Percentiles rank a stretch among this genome's conserved stretches.
Conservation (phyloP, 1,140 invertebrate genomes). For the Coenobita brevimanus region DNA sequence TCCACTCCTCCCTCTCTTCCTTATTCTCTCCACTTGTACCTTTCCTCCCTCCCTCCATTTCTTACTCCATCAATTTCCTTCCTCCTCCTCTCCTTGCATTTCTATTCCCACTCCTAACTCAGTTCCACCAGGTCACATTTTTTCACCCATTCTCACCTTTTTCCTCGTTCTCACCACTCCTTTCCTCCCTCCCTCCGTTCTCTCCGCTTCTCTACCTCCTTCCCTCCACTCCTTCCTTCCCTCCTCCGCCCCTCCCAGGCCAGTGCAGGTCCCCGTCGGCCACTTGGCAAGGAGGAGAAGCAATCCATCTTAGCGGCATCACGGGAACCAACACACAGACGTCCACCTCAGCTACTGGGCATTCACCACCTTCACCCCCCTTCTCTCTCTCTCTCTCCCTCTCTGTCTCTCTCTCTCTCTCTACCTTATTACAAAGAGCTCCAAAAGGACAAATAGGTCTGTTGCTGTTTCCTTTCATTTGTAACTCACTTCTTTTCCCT, state of each 20-base stretch:
- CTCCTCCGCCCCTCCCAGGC: not conserved
- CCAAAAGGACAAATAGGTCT: too few species aligned
- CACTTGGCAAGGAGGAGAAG: conserved; percentile 45
- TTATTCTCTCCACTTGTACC: not conserved
- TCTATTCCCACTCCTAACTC: not conserved
- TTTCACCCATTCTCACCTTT: not conserved
- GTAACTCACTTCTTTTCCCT: too few species aligned
- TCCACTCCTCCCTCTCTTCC: not conserved
- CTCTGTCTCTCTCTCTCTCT: not conserved
- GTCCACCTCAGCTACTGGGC: conserved; percentile 47
- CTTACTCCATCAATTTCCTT: not conserved
- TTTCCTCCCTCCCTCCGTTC: too few species aligned
- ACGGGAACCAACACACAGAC: conserved; percentile 55
- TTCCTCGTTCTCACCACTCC: not conserved
- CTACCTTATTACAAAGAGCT: too few species aligned
- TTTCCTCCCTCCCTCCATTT: not conserved
- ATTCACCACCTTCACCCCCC: conserved; percentile 37
- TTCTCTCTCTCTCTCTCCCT: not conserved
- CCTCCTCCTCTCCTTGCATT: too few species aligned
- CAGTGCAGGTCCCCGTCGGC: not conserved
- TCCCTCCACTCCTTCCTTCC: not conserved
- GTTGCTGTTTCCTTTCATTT: too few species aligned
- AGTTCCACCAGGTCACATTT: not conserved
- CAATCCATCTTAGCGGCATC: conserved; percentile 59
- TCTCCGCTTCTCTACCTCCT: not conserved